Conservation (phyloP, 2,888 invertebrate species). For the Hesperia comma region DNA sequence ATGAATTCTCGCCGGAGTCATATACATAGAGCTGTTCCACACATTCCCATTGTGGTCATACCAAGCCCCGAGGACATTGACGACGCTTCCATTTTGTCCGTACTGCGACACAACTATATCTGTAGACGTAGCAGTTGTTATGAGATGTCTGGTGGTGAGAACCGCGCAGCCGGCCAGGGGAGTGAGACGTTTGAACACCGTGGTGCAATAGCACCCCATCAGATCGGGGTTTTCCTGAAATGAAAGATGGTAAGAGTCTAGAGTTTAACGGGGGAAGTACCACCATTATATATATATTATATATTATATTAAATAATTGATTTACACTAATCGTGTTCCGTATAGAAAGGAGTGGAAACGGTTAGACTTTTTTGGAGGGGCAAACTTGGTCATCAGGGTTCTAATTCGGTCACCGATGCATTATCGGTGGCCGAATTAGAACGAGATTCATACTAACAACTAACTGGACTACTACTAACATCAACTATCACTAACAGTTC, state of each 20-base stretch:
- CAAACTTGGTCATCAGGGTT: no score
- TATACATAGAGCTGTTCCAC: slow-evolving; percentile 55
- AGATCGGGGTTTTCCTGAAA: slow-evolving; percentile 45
- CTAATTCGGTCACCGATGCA: no score
- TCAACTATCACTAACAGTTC: no score
- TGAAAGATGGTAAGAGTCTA: background rate
- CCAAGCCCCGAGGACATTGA: slow-evolving; percentile 57
- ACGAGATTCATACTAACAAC: no score
- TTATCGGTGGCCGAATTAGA: no score
- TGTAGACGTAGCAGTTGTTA: slow-evolving; percentile 62
- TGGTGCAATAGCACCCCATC: slow-evolving; percentile 57
- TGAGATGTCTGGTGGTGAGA: slow-evolving; percentile 55
- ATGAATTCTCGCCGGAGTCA: slow-evolving; percentile 53
- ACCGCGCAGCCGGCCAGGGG: slow-evolving; percentile 56
- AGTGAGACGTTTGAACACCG: slow-evolving; percentile 49
- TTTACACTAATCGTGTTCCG: no score
- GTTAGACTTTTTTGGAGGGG: no score
- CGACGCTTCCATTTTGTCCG: slow-evolving; percentile 41
- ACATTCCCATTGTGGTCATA: slow-evolving; percentile 49
- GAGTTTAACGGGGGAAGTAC: no score
- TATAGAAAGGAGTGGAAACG: no score
- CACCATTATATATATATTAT: no score
- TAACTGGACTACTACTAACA: no score
- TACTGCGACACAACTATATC: slow-evolving; percentile 47
- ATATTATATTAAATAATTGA: no score